Evolutionary conservation across 2,888 invertebrate species (phyloP).

Genomic region (Octonoba sinensis): DNA sequence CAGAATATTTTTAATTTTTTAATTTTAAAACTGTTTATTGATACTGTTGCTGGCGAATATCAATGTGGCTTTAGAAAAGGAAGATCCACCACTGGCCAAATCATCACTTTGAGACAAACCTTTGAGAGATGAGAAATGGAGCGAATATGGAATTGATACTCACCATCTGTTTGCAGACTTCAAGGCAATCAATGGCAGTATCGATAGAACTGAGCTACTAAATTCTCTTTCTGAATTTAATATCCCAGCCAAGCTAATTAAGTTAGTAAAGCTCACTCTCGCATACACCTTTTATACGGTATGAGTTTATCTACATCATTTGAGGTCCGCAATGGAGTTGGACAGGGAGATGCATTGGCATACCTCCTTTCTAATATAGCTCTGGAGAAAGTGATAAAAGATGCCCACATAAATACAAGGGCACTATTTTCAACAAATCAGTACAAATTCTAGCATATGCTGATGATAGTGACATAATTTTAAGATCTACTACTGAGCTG

Average conservation of each 20-base stretch:
- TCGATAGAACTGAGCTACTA: not conserved
- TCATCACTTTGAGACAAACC: too few relatives aligned
- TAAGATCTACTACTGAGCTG: too few relatives aligned
- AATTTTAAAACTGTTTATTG: too few relatives aligned
- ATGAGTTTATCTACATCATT: constrained; percentile 1
- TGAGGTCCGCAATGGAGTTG: not conserved
- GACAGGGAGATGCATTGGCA: not conserved
- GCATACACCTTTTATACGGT: not conserved
- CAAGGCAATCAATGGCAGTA: not conserved
- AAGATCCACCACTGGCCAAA: too few relatives aligned
- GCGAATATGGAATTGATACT: too few relatives aligned
- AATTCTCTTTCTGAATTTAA: not conserved
- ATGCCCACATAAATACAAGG: too few relatives aligned
- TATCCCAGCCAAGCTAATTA: not conserved
- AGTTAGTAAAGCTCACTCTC: not conserved
- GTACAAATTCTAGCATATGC: not conserved
- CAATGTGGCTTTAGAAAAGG: too few relatives aligned
- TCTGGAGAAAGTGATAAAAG: constrained; percentile 1
- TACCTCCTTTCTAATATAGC: not conserved
- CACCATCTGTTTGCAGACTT: not conserved
- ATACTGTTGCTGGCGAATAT: too few relatives aligned
- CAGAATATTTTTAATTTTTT: too few relatives aligned
- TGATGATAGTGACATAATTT: too few relatives aligned
- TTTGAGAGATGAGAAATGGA: too few relatives aligned
- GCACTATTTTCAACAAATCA: not conserved